These are phyloP conservation scores for Dolichopus griseipennis DNA, from an alignment of 2,888 invertebrate genomes.

Conservation along the genomic window DNA sequence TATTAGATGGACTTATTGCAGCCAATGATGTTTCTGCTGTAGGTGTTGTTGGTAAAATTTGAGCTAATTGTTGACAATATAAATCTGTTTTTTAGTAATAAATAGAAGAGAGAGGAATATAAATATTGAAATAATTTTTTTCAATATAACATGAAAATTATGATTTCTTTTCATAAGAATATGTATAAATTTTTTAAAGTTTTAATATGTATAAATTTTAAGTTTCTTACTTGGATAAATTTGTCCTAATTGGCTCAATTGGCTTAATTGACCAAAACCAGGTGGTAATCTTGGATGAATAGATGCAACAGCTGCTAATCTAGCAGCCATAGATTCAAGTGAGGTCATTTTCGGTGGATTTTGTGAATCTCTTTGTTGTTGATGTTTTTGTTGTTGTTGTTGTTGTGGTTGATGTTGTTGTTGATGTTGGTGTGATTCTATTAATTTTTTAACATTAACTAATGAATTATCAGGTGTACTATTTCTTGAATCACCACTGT, in stretches of 20 bases:
- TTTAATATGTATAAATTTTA: neutral
- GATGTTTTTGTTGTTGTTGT: conserved; percentile 45
- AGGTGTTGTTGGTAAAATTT: conserved; percentile 36
- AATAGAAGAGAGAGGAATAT: too few relatives aligned
- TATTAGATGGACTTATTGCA: conserved; percentile 40
- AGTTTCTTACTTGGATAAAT: conserved; percentile 31
- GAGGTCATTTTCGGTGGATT: conserved; percentile 48
- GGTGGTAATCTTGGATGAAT: conserved; percentile 27
- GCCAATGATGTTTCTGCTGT: conserved; percentile 40
- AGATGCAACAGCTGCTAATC: conserved; percentile 57
- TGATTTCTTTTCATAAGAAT: too few relatives aligned
- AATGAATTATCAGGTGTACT: conserved; percentile 42
- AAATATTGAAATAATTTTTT: too few relatives aligned
- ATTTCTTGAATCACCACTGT: conserved; percentile 54
- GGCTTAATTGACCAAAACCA: conserved; percentile 18
- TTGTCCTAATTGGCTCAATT: conserved; percentile 19
- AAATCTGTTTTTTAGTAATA: conserved; percentile 15
- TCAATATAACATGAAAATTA: neutral
- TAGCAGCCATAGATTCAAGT: conserved; percentile 60
- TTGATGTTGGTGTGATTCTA: conserved; percentile 29
- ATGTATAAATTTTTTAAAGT: neutral
- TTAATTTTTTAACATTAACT: conserved; percentile 27
- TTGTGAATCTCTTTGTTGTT: conserved; percentile 45
- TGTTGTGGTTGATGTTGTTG: conserved; percentile 29
- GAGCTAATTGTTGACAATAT: conserved; percentile 26